Conservation (phyloP, 2,797 vertebrate species). For the Hephaestus fuliginosus region DNA sequence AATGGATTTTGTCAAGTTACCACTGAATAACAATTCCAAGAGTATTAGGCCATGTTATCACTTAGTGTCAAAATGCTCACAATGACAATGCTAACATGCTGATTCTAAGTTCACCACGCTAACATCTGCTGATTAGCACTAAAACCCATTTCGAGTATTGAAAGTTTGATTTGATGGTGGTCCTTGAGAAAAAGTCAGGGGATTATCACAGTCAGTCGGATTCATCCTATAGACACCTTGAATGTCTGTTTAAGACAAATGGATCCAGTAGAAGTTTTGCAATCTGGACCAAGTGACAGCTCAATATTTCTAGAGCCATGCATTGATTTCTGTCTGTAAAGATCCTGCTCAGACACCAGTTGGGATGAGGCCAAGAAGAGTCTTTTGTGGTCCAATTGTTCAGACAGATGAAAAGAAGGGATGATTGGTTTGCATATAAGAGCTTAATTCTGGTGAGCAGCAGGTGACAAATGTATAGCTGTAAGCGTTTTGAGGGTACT, state of each 20-base stretch:
- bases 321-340: constrained; percentile 1
- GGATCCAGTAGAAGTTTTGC: not conserved
- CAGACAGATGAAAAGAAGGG: not conserved
- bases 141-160: not conserved
- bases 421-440: constrained; percentile 3
- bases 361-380: not conserved
- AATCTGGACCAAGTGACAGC: not conserved
- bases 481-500: not conserved
- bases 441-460: not conserved
- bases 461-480: not conserved
- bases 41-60: not conserved
- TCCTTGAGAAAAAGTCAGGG: not conserved
- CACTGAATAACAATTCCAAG: no score
- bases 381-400: not conserved
- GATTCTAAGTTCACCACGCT: not conserved
- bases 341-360: not conserved
- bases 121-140: not conserved
- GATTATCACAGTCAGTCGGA: not conserved
- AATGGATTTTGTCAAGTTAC: not conserved
- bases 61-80: not conserved
- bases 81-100: not conserved
- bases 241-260: not conserved
- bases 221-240: not conserved
- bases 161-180: not conserved
- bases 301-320: not conserved